Evolutionary conservation across 2,113 vertebrate species (phyloP), one percentile per base, ranked within the genome.

Genomic region (Talpa occidentalis): DNA sequence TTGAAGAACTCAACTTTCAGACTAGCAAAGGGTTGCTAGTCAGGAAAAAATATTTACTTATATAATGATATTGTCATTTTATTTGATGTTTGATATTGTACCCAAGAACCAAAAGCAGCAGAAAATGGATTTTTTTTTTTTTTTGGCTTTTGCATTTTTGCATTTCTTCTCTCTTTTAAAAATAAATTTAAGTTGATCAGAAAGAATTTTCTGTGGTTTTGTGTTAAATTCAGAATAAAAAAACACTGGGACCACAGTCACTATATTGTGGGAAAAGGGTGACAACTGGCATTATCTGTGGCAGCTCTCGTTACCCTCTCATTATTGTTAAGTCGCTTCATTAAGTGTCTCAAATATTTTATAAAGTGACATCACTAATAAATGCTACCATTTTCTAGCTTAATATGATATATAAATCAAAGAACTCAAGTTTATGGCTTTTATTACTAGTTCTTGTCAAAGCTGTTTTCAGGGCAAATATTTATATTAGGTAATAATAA

Each of bases 161-260:
- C 37, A 76, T 91, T 81, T 42, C 81, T 80, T 73, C 30, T 19
- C 66, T 37, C 40, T 82, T 94, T 93, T 72, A 91, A 60, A 30
- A 87, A 81, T 77, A 93, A 79, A 78, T 90, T 90, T 80, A 96
- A 94, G 79, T 78, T 91, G 1, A 82, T 97, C 92, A 90, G 94
- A 90, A 91, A 97, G 64, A 96, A 79, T 95, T 89, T 94, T 93
- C 83, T 90, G 62, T 89, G 52, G 69, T 60, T 90, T 97, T 79
- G 30, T 94, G 44, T 88, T 85, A 92, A 94, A 93, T 95, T 94
- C 94, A 94, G 30, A 78, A 91, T 70, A 73, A n/a, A 56, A 40
- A 72, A 79, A 19, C 32, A 69, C 42, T 70, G 62, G 82, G n/a
- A 79, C 54, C 60, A 73, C 6, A 10, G 35, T 76, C 44, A 21